These are phyloP conservation scores for Actinemys pallida DNA, from an alignment of 2,113 vertebrate genomes.

Conservation along the genomic window DNA sequence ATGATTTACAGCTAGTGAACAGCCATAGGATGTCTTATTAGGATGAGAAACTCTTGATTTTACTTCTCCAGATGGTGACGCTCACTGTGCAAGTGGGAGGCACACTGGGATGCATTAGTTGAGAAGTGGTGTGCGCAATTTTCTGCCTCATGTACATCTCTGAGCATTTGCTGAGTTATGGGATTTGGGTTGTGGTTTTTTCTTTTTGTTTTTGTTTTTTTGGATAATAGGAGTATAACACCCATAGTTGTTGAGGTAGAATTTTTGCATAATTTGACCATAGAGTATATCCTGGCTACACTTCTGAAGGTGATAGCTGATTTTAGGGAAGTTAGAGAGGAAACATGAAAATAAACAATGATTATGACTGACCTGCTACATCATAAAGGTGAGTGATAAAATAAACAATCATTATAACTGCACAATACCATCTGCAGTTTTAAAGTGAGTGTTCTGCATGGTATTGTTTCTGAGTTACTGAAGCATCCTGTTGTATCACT, in stretches of 20 bases:
- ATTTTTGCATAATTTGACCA: conserved; percentile 13
- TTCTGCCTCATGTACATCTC: background rate
- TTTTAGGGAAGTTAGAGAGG: background rate
- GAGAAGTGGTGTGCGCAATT: background rate
- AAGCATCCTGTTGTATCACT: background rate
- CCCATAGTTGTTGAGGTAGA: background rate
- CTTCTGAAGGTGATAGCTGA: background rate
- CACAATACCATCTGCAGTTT: background rate
- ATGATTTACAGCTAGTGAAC: background rate
- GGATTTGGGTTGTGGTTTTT: no score
- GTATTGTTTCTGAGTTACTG: background rate
- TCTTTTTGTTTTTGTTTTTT: background rate
- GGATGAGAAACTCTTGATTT: background rate
- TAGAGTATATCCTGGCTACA: background rate
- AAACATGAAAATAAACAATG: background rate
- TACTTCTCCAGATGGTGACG: background rate
- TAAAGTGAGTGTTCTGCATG: background rate
- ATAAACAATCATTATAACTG: background rate
- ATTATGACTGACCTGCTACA: background rate
- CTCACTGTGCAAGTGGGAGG: background rate
- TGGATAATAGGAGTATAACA: background rate
- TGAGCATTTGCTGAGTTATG: background rate
- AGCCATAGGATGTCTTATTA: background rate
- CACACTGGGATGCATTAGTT: background rate
- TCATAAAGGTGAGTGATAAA: background rate